Percentiles rank a stretch among this genome's conserved stretches.
These are phyloP conservation scores for Drosophila orosa DNA, from an alignment of 1,140 invertebrate species.

Conservation along the genomic window DNA sequence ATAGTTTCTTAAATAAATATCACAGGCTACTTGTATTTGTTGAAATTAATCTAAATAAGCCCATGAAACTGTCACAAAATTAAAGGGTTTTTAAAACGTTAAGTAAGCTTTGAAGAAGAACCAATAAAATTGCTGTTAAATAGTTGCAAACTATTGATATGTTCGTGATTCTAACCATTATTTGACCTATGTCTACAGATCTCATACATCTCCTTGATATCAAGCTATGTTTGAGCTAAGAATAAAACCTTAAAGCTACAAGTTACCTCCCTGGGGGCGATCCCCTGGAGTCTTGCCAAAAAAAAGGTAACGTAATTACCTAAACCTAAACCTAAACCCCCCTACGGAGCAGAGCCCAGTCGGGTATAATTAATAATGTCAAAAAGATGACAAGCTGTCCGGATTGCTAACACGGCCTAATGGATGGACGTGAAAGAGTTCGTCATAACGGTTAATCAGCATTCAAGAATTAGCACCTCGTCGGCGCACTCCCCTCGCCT, in stretches of 20 bases:
- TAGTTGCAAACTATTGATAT: neutral
- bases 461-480: conserved; percentile 57
- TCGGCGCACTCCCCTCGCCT: conserved; percentile 27
- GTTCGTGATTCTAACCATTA: no score
- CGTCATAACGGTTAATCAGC: conserved; percentile 66
- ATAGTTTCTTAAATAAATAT: neutral
- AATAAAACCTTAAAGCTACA: neutral
- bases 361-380: conserved; percentile 47
- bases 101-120: neutral
- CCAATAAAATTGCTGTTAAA: neutral
- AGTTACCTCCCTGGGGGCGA: neutral
- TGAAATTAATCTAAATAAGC: neutral
- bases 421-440: conserved; percentile 35
- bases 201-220: neutral
- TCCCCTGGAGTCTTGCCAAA: conserved; percentile 3
- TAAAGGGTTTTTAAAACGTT: neutral
- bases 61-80: neutral
- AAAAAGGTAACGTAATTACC: conserved; percentile 25
- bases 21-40: accelerated
- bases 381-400: conserved; percentile 39
- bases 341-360: conserved; percentile 1
- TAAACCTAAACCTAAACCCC: neutral
- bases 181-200: neutral
- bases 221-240: neutral
- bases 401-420: conserved; percentile 32